A percentile compares a stretch with the other conserved stretches of the same genome.
These are phyloP conservation scores for Cuniculus paca DNA, from an alignment of 2,797 vertebrate genomes.

Conservation along the genomic window DNA sequence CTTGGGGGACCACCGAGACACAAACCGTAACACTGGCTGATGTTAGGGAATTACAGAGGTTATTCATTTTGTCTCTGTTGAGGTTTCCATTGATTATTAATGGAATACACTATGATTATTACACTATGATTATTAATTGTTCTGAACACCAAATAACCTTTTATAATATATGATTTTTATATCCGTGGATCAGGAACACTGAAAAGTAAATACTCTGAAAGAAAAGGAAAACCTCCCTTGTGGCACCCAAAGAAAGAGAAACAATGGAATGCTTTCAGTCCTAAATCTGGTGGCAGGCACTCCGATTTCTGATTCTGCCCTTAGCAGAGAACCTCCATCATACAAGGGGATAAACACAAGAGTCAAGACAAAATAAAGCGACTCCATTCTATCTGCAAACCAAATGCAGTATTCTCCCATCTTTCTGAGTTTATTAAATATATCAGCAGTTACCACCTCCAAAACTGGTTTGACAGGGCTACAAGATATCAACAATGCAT, in stretches of 20 bases:
- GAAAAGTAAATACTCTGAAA: background rate
- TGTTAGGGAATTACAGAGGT: background rate
- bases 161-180: background rate
- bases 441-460: background rate
- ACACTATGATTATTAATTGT: background rate
- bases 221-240: background rate
- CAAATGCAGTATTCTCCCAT: background rate
- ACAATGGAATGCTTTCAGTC: too few relatives aligned
- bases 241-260: background rate
- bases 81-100: background rate
- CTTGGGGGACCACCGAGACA: too few relatives aligned
- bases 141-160: background rate
- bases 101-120: too few relatives aligned
- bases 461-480: background rate
- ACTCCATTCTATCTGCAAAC: background rate
- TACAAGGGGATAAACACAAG: background rate
- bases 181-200: background rate
- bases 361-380: background rate
- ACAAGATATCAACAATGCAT: background rate
- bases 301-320: background rate
- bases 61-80: constrained; percentile 12
- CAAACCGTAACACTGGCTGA: too few relatives aligned
- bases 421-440: background rate
- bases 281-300: background rate
- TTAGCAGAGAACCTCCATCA: background rate